Base-by-base conservation (phyloP, 2,888 invertebrate genomes). In the Euproctis similis region DNA sequence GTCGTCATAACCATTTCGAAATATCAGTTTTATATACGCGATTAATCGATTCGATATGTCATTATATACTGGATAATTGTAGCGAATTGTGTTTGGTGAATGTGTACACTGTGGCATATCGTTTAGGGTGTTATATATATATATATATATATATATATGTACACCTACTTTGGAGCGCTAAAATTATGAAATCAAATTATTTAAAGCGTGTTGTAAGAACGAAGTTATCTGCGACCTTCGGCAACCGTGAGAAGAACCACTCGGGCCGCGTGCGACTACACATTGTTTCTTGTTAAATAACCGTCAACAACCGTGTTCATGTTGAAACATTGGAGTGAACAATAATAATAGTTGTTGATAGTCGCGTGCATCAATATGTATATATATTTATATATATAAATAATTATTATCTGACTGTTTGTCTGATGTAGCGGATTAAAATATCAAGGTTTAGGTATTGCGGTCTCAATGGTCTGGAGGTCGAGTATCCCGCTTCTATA, bases 241-340 rank as follows among this genome's bases (percentile, higher is more conserved):
- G 67, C 65, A 63, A 62, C 65, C 82, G 82, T 81, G 81, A 76
- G 81, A 81, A 78, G 67, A 66, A 53, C 58, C 61, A 56, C 54
- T 50, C 47, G 42, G 53, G 30, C 53, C 60, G 65, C 72, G 74
- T 75, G 74, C 66, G 76, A 77, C 72, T 68, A 59, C 41, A 60
- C 76, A 80, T 82, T 82, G 81, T 84, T 74, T 74, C 61, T 60
- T 50, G 67, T 72, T 74, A 75, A 80, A 81, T 82, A 81, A 81
- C 77, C 75, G 72, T 73, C 76, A 73, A 72, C 72, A 65, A 60
- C 43, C 33, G 31, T 56, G 58, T 61, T 53, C 57, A 57, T 71
- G 70, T 73, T 61, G 74, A 68, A 77, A 75, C 46, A n/a, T n/a
- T 46, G 37, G 59, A 46, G 36, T 46, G 43, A 59, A 68, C 68